Percentiles rank a stretch among this genome's conserved stretches.
Conservation (phyloP, 2,797 vertebrate genomes). For the Adelosebastes latens region DNA sequence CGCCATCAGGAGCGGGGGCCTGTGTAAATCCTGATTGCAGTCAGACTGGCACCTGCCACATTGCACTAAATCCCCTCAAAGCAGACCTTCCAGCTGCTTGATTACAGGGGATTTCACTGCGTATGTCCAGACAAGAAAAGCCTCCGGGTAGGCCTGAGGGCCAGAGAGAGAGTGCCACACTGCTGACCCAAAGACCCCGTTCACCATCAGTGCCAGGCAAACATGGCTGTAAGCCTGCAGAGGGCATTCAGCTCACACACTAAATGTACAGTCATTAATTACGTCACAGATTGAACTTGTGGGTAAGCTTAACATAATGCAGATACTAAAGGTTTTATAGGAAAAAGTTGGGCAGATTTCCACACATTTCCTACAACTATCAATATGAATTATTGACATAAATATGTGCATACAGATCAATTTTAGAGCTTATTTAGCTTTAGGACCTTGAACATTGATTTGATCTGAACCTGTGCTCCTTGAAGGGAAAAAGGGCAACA, state of each 20-base stretch:
- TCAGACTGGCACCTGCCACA: slow-evolving; percentile 71
- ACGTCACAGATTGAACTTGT: slow-evolving; percentile 6
- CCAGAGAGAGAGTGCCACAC: slow-evolving; percentile 30
- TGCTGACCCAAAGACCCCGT: slow-evolving; percentile 61
- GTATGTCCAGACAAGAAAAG: slow-evolving; percentile 54
- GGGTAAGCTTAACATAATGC: slow-evolving; percentile 10
- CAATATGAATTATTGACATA: slow-evolving; percentile 49
- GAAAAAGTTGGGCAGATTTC: background rate
- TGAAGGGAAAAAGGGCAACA: slow-evolving; percentile 42
- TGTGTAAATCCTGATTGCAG: slow-evolving; percentile 65
- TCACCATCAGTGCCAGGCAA: slow-evolving; percentile 22
- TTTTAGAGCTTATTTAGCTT: slow-evolving; percentile 66
- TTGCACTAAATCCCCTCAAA: slow-evolving; percentile 70
- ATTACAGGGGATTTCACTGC: slow-evolving; percentile 71
- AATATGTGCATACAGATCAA: slow-evolving; percentile 51
- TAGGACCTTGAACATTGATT: slow-evolving; percentile 64
- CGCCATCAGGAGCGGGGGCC: slow-evolving; percentile 19
- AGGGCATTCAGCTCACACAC: background rate
- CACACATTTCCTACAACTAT: slow-evolving; percentile 21
- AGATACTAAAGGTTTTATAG: background rate
- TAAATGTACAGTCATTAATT: background rate
- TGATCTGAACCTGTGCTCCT: slow-evolving; percentile 41
- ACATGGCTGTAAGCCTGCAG: slow-evolving; percentile 25
- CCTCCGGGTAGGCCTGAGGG: slow-evolving; percentile 33
- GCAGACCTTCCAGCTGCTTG: slow-evolving; percentile 69